Base-by-base conservation (phyloP, 2,797 vertebrate genomes). In the Rhabdomys pumilio region DNA sequence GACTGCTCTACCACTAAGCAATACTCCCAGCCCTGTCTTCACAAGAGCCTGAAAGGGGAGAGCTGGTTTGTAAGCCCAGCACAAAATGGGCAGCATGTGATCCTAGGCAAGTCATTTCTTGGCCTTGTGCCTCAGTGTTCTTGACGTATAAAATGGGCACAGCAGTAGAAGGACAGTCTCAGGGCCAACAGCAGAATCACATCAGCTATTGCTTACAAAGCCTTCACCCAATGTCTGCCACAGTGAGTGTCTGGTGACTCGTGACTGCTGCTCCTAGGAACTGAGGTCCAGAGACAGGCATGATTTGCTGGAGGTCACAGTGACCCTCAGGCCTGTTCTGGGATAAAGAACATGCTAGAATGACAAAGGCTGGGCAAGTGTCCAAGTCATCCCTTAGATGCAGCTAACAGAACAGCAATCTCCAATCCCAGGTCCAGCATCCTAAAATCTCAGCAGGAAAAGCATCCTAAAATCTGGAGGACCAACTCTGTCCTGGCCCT, bases 361-460 rank as follows among this genome's bases (percentile, higher is more conserved):
- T 84, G 89, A 96, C 97, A 96, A 93, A 90, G 75, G 14, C 85
- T 79, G 75, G 96, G 96, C 90, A 34, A 24, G 34, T 6, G 10
- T 94, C 95, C 96, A 95, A 89, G 69, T 50, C 63, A 59, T 72
- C 47, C 82, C 17, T 47, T 53, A 79, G 83, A 89, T 88, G 53
- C n/a, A 76, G 79, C 69, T 67, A 86, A 75, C 6, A 41, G 94
- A 73, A 41, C 59, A 53, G 59, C 72, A 75, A 6, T 65, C 84
- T 57, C 83, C 63, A 41, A n/a, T 17, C 44, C 73, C 0, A 0
- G 65, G 11, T 79, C 65, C 24, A 77, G 85, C 41, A 38, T 38
- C 38, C 38, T 38, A 38, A 38, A 38, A 38, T 38, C 17, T 41
- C 61, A 12, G 76, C 24, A 79, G 50, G 90, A 89, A 69, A 14